phyloP scores from a whole-genome alignment of 2,888 invertebrate genomes.

The Acanthosepion pharaonis region DNA sequence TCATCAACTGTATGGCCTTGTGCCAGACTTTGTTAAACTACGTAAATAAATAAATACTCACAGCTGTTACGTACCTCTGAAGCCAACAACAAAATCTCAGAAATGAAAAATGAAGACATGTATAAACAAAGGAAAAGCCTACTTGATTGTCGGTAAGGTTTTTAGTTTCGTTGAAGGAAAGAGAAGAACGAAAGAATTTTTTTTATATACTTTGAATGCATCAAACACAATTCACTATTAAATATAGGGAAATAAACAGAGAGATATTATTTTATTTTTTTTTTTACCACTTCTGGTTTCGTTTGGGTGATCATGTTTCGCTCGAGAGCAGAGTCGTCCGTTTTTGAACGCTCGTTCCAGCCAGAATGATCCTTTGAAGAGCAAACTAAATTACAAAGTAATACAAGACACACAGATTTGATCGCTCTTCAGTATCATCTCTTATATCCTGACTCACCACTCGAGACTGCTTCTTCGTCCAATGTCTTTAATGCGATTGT shows the following conservation, averaged over 20 bases:
- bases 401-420: background rate
- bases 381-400: background rate
- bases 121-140: background rate
- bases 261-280: background rate
- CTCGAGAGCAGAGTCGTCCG: background rate
- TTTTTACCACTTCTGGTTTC: background rate
- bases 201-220: background rate
- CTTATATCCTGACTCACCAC: background rate
- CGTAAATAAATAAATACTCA: background rate
- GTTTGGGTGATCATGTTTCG: background rate
- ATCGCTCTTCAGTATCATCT: background rate
- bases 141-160: background rate
- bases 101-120: background rate
- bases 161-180: background rate
- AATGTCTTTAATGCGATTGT: slow-evolving; percentile 1
- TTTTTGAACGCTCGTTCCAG: background rate
- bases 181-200: background rate
- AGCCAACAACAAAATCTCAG: background rate
- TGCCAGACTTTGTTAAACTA: background rate
- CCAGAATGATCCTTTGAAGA: background rate
- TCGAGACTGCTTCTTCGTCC: background rate
- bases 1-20: background rate
- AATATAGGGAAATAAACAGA: slow-evolving; percentile 1
- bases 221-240: slow-evolving; percentile 21
- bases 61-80: background rate